These are phyloP conservation scores for Cairina moschata DNA, from an alignment of 2,113 vertebrate genomes.

Conservation along the genomic window DNA sequence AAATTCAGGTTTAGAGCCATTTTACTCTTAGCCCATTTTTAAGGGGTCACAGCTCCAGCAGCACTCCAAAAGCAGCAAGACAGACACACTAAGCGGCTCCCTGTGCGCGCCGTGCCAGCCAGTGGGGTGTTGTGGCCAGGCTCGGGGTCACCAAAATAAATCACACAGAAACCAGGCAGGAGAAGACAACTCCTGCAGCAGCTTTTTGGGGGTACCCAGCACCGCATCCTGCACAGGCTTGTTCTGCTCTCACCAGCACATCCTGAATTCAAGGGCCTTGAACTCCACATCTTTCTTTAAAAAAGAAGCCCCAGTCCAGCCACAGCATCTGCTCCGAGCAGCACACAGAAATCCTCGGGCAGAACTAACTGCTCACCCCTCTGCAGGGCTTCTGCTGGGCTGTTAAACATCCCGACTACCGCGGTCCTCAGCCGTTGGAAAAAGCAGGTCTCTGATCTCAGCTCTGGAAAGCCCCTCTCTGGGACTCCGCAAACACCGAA, in stretches of 20 bases:
- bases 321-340: neutral
- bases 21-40: neutral
- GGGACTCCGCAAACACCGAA: neutral
- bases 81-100: accelerated
- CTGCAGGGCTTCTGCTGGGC: neutral
- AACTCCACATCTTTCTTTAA: neutral
- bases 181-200: neutral
- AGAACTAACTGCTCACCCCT: slow-evolving; percentile 8
- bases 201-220: neutral
- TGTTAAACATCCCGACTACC: neutral
- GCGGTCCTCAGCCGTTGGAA: neutral
- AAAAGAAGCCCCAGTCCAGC: neutral
- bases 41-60: neutral
- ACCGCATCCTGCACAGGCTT: accelerated
- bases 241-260: neutral
- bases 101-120: neutral
- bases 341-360: neutral
- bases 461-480: neutral
- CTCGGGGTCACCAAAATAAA: neutral
- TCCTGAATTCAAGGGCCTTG: neutral
- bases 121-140: neutral
- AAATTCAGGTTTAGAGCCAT: neutral
- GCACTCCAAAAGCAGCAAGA: accelerated
- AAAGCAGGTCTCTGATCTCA: neutral
- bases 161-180: neutral